Percentiles rank a stretch among this genome's conserved stretches.
Conservation (phyloP, 1,140 invertebrate genomes). For the Platyura marginata region DNA sequence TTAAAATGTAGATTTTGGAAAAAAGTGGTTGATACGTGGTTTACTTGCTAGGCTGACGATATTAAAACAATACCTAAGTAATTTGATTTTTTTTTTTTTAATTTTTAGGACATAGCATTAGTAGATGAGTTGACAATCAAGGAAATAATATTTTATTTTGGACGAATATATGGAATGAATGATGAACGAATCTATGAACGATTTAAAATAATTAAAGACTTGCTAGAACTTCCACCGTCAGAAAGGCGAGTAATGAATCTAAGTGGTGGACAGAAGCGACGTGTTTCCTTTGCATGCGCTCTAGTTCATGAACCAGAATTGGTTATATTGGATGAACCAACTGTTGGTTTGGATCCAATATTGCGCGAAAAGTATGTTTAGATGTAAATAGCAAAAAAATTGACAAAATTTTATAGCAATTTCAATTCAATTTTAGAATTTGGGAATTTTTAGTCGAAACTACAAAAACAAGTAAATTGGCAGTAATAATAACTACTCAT, state of each 20-base stretch:
- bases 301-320: constrained; percentile 75
- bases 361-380: constrained; percentile 64
- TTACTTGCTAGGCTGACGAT: constrained; percentile 1
- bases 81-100: too few relatives aligned
- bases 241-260: constrained; percentile 38
- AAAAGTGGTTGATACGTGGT: too few relatives aligned
- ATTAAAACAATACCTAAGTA: too few relatives aligned
- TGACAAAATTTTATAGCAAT: neutral
- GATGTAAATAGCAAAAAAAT: constrained; percentile 30
- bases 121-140: constrained; percentile 72
- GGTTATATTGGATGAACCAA: constrained; percentile 82
- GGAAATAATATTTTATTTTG: constrained; percentile 77
- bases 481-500: constrained; percentile 82
- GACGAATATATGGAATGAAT: constrained; percentile 63
- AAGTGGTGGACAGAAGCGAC: constrained; percentile 76
- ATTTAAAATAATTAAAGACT: constrained; percentile 44
- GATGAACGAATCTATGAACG: constrained; percentile 40
- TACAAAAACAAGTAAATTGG: constrained; percentile 41
- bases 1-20: neutral
- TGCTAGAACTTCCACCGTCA: constrained; percentile 53
- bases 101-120: constrained; percentile 75
- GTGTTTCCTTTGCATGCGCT: constrained; percentile 72
- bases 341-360: constrained; percentile 79
- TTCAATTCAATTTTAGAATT: constrained; percentile 40
- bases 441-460: constrained; percentile 73